phyloP scores from a whole-genome alignment of 2,113 vertebrate genomes.

The Chelonoidis abingdonii region DNA sequence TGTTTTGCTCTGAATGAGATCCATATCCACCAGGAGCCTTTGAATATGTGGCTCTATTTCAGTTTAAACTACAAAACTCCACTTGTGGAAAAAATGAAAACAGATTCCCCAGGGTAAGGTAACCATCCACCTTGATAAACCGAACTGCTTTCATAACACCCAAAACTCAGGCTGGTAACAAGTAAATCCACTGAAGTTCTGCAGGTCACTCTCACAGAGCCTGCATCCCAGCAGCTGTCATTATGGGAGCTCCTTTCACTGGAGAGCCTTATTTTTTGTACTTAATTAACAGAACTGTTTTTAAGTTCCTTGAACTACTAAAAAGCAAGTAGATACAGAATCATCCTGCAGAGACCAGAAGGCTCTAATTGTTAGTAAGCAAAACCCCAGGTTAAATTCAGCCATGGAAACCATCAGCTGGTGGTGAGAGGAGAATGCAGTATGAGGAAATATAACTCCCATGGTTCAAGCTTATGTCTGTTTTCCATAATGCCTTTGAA shows the following conservation, averaged over 20 bases:
- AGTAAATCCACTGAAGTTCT: constrained; percentile 9
- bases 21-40: background rate
- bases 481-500: constrained; percentile 67
- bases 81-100: background rate
- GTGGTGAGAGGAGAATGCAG: constrained; percentile 14
- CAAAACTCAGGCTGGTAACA: constrained; percentile 4
- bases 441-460: constrained; percentile 20
- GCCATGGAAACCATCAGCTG: background rate
- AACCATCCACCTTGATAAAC: constrained; percentile 27
- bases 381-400: constrained; percentile 20
- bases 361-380: background rate
- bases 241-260: background rate
- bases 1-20: background rate
- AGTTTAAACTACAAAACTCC: constrained; percentile 17
- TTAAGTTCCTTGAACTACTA: background rate
- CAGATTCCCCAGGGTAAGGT: constrained; percentile 8
- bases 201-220: background rate
- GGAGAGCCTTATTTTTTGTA: background rate
- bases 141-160: background rate
- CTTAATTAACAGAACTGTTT: constrained; percentile 32
- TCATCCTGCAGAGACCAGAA: background rate
- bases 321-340: background rate
- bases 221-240: background rate
- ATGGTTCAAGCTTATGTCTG: constrained; percentile 34
- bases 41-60: background rate